phyloP scores from a whole-genome alignment of 2,797 vertebrate species.

The Takifugu ocellatus region DNA sequence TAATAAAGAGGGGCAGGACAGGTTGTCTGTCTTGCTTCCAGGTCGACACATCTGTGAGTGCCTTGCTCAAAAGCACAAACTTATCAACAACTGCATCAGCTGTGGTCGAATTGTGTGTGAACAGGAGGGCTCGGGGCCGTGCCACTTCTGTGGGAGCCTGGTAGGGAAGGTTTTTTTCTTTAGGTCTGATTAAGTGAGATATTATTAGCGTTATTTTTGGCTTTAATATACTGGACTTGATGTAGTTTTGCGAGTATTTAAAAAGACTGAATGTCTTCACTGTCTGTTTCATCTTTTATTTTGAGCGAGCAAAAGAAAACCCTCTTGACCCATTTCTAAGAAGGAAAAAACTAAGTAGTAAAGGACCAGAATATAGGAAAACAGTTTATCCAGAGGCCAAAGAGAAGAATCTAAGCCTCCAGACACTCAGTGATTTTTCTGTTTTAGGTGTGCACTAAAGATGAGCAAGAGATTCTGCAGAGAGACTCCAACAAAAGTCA shows the following conservation, averaged over 20 bases:
- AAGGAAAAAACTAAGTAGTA: neutral
- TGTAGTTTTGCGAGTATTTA: neutral
- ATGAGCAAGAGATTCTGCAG: constrained; percentile 92
- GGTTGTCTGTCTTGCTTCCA: constrained; percentile 84
- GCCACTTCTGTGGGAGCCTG: constrained; percentile 91
- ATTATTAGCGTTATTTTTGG: neutral
- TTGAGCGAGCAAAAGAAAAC: no score
- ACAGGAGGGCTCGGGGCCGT: constrained; percentile 95
- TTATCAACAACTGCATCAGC: constrained; percentile 93
- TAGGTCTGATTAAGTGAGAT: no score
- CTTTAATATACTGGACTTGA: neutral
- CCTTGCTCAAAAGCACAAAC: constrained; percentile 92
- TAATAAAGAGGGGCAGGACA: constrained; percentile 90
- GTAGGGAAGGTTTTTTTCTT: constrained; percentile 61
- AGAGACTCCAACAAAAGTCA: constrained; percentile 98
- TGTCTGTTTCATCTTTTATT: no score
- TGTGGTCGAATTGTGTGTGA: constrained; percentile 95
- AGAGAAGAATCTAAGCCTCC: no score
- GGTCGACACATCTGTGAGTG: constrained; percentile 90
- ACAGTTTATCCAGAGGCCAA: neutral
- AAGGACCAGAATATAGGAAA: neutral
- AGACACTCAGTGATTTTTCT: neutral
- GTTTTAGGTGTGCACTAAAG: constrained; percentile 89
- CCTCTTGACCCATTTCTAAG: neutral
- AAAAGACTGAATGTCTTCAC: no score